Conservation (phyloP, 2,113 vertebrate species). For the Caretta caretta region DNA sequence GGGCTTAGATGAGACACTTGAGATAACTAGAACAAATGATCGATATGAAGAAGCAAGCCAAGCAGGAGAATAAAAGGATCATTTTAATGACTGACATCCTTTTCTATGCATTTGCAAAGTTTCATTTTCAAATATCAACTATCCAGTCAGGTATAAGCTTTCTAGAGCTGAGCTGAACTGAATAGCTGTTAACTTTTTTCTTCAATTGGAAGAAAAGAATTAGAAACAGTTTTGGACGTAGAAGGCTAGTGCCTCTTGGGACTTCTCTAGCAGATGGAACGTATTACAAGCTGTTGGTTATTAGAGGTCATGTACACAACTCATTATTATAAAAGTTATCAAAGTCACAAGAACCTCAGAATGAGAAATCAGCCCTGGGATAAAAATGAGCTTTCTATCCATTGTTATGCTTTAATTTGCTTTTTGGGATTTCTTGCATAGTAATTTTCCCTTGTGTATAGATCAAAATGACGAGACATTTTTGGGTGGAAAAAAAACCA, state of each 20-base stretch:
- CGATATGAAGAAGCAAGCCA: not conserved
- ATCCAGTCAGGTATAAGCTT: not conserved
- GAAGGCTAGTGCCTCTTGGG: conserved; percentile 76
- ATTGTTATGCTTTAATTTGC: conserved; percentile 1
- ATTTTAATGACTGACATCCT: not conserved
- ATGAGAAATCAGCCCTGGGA: conserved; percentile 64
- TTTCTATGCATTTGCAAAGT: not conserved
- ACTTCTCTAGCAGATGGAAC: conserved; percentile 77
- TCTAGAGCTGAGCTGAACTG: not conserved
- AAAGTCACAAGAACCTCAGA: conserved; percentile 65
- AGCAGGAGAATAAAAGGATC: not conserved
- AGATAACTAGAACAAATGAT: not conserved
- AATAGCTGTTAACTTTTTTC: not conserved
- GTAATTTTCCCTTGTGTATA: not conserved
- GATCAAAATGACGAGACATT: not conserved
- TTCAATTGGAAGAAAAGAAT: not conserved
- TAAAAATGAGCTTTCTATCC: not conserved
- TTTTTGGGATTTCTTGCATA: not conserved
- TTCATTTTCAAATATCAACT: conserved; percentile 13
- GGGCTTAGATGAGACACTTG: not conserved
- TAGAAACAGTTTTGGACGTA: conserved; percentile 47
- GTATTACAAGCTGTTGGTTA: conserved; percentile 76
- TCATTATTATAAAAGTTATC: conserved; percentile 79
- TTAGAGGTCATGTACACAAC: conserved; percentile 76
- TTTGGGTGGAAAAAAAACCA: not conserved